Evolutionary conservation across 2,113 vertebrate species (phyloP).

Genomic region (Opisthocomus hoazin): DNA sequence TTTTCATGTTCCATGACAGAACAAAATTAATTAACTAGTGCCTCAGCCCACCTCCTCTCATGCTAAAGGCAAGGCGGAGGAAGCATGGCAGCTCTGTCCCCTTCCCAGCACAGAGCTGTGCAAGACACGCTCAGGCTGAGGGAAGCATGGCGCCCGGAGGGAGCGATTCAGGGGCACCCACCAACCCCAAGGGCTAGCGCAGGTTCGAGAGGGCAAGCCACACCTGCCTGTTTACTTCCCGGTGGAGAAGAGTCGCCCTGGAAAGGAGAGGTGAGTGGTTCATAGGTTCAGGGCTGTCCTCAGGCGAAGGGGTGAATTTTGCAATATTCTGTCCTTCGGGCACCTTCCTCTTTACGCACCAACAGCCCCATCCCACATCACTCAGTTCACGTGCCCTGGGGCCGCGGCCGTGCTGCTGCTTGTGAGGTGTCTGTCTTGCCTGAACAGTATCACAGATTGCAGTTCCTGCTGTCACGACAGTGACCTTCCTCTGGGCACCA

Average conservation of each 20-base stretch:
- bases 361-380: background rate
- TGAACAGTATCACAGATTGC: fast-evolving
- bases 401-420: background rate
- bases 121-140: background rate
- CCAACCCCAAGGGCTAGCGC: fast-evolving
- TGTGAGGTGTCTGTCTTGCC: fast-evolving
- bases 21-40: background rate
- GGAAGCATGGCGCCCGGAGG: background rate
- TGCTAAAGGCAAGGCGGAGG: background rate
- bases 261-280: background rate
- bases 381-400: background rate
- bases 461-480: background rate
- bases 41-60: background rate
- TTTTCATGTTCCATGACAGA: background rate
- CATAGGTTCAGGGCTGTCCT: background rate
- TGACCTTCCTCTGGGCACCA: background rate
- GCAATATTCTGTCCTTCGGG: background rate
- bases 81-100: fast-evolving
- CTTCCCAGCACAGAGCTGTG: background rate
- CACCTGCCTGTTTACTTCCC: background rate
- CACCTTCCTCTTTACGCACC: background rate
- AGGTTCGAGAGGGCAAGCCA: background rate
- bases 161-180: background rate
- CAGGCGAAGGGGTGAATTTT: background rate
- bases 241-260: background rate